phyloP scores from a whole-genome alignment of 2,113 vertebrate species.

The Peucedramus taeniatus region DNA sequence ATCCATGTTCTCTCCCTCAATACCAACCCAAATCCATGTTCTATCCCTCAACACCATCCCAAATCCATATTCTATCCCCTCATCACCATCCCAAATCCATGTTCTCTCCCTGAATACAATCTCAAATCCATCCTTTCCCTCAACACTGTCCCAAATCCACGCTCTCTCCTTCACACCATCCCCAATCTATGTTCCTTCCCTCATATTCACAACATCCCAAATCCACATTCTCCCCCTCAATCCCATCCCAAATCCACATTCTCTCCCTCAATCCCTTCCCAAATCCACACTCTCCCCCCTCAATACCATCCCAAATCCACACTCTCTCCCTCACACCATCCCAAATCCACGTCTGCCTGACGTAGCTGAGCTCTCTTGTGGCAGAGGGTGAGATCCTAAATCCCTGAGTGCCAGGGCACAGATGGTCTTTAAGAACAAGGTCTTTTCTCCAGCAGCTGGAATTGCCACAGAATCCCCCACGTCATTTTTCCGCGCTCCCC shows the following conservation, averaged over 20 bases:
- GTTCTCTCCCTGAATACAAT: not conserved
- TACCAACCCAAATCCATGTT: accelerated
- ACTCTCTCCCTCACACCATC: not conserved
- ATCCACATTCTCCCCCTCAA: not conserved
- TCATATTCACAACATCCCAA: not conserved
- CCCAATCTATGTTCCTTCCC: not conserved
- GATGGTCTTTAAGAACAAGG: not conserved
- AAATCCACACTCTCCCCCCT: not conserved
- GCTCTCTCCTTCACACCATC: not conserved
- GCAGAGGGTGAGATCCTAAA: not conserved
- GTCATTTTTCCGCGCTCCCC: not conserved
- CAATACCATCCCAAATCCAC: not conserved
- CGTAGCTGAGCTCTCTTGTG: not conserved
- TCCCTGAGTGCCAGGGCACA: not conserved
- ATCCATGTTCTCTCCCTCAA: not conserved
- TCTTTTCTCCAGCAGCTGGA: not conserved
- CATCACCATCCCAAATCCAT: not conserved
- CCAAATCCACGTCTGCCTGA: not conserved
- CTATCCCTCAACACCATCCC: not conserved
- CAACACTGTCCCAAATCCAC: not conserved
- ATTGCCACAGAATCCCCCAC: not conserved
- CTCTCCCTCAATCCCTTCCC: not conserved
- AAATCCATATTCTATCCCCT: not conserved
- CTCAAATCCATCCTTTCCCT: not conserved
- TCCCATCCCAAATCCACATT: accelerated